Evolutionary conservation across 2,797 vertebrate species (phyloP).

Genomic region (Tenualosa thibaudeaui): DNA sequence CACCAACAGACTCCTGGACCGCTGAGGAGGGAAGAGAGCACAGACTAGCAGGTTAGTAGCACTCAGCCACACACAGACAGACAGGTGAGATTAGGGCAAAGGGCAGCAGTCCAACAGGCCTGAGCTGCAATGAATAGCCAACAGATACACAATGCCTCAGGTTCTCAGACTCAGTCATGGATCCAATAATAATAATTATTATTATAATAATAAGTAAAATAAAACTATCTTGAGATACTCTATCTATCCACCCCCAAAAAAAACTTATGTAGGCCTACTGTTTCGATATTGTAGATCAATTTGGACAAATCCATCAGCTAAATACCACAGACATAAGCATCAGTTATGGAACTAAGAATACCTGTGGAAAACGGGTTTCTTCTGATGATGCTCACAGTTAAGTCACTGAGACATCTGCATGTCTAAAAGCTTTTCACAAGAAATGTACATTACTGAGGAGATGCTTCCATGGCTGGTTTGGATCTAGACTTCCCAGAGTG

Average conservation of each 20-base stretch:
- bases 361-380: background rate
- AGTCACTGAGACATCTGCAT: background rate
- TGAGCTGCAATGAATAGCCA: background rate
- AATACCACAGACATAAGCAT: no score
- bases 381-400: background rate
- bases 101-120: background rate
- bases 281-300: no score
- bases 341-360: background rate
- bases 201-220: no score
- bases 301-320: background rate
- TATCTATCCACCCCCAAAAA: no score
- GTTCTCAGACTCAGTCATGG: background rate
- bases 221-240: no score
- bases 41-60: constrained; percentile 11
- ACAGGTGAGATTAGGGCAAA: background rate
- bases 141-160: background rate
- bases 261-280: no score
- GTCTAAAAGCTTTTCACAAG: background rate
- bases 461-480: background rate
- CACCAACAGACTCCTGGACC: background rate
- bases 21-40: background rate
- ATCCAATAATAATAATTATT: background rate
- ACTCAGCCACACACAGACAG: background rate
- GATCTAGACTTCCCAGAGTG: constrained; percentile 39
- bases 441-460: background rate